Conservation (phyloP, 1,140 invertebrate genomes). For the Steinernema khuongi region DNA sequence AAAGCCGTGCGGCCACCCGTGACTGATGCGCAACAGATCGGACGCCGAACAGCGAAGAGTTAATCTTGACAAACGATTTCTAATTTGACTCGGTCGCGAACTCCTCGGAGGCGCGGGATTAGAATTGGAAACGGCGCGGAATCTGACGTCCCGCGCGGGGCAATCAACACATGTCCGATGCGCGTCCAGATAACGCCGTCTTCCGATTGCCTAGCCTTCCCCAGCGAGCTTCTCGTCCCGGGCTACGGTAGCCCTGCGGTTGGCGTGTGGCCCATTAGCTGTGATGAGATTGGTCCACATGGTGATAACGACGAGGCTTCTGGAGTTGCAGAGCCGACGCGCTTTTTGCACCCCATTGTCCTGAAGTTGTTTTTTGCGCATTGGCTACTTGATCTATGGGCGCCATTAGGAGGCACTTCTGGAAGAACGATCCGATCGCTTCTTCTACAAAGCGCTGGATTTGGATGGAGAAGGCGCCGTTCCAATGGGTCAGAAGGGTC, state of each 20-base stretch:
- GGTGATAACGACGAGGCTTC: neutral
- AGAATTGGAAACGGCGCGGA: neutral
- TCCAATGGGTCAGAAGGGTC: no score
- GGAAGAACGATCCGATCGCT: no score
- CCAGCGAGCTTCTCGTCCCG: neutral
- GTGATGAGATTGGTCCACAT: conserved; percentile 5
- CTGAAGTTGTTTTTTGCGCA: no score
- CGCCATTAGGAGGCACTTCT: no score
- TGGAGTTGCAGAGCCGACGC: neutral
- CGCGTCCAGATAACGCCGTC: neutral
- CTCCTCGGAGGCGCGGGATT: neutral
- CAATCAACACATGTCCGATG: conserved; percentile 14
- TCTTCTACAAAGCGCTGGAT: no score
- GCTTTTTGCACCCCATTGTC: no score
- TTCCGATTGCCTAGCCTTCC: neutral
- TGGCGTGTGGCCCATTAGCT: conserved; percentile 6
- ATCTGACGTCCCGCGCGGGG: neutral
- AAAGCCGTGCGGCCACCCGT: conserved; percentile 2
- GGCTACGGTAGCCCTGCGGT: neutral
- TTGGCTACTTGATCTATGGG: no score
- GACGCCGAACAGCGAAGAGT: neutral
- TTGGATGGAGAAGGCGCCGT: no score
- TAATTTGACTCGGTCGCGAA: conserved; percentile 11
- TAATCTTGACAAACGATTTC: conserved; percentile 17
- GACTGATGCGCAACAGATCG: conserved; percentile 9